A percentile compares a stretch with the other conserved stretches of the same genome.
Evolutionary conservation across 2,113 vertebrate genomes (phyloP).

Genomic region (Anas platyrhynchos): DNA sequence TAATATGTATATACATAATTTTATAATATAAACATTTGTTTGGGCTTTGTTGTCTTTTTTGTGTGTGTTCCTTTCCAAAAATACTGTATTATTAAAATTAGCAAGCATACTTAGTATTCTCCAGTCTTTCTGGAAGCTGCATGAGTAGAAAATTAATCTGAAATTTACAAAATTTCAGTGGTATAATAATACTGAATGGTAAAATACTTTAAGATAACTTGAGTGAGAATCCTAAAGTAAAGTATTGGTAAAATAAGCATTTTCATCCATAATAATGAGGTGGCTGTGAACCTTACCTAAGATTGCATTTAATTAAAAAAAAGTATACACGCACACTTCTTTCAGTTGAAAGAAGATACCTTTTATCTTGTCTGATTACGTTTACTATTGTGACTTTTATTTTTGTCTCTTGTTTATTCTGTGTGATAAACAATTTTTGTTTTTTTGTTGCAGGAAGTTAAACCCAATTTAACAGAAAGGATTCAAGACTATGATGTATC

Average conservation of each 20-base stretch:
- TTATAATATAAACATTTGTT: background rate
- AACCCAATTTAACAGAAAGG: constrained; percentile 99
- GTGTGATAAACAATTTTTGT: background rate
- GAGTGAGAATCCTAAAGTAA: background rate
- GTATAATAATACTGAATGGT: background rate
- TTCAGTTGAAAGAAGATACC: background rate
- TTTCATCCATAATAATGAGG: background rate
- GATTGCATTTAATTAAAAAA: background rate
- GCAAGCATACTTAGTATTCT: background rate
- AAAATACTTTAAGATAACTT: background rate
- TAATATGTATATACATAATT: background rate
- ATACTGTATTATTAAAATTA: background rate
- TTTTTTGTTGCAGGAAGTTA: constrained; percentile 90
- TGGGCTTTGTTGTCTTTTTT: background rate
- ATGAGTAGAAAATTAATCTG: background rate
- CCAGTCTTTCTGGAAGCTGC: background rate
- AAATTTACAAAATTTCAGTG: background rate
- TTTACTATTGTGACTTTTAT: background rate
- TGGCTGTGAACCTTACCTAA: background rate
- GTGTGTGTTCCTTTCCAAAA: background rate
- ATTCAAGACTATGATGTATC: constrained; percentile 99
- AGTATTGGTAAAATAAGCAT: background rate
- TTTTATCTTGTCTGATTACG: background rate
- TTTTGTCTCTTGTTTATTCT: background rate
- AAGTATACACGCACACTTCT: too few relatives aligned